Base-by-base conservation (phyloP, 2,888 invertebrate species). In the Callimorpha dominula region DNA sequence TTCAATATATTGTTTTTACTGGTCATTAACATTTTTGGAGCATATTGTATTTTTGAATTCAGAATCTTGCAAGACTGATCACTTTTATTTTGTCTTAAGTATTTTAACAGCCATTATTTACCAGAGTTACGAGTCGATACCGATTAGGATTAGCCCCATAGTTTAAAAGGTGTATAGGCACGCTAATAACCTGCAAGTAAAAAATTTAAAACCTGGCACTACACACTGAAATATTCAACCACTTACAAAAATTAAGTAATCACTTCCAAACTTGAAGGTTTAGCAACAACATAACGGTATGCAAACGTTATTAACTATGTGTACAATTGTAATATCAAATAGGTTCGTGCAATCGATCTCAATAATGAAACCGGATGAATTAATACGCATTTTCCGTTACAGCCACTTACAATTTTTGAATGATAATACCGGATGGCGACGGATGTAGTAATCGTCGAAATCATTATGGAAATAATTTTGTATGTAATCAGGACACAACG, bases 1-100 rank as follows among this genome's bases (percentile, higher is more conserved):
- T 77, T 73, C 73, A 75, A 78, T 75, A 75, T 74, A 66, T 64
- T 75, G 78, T 71, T 78, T 75, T 78, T 73, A 70, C 74, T 66
- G 70, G 76, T 70, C 68, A 76, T 68, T 52, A 67, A 68, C 60
- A 69, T 60, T 79, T 72, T 71, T 49, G 20, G 46, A 40, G n/a
- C 15, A 14, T 31, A 31, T 6, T 60, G 7, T 31, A 14, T 60
- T 31, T 7, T 60, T 5, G 1, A 31, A 31, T 31, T 31, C 31
- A 46, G 43, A 46, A 46, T 4, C 43, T 46, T 8, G 43, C 43
- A 46, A 46, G 6, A 46, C 6, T 46, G 31, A 31, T 46, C 4
- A 50, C 14, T 50, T 14, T 50, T 50, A 50, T 12, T 15, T 50
- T 4, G 4, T 57, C 8, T n/a, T 1, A 8, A n/a, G 54, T n/a